These are phyloP conservation scores for Carlito syrichta DNA, from an alignment of 2,113 vertebrate species.

Conservation along the genomic window DNA sequence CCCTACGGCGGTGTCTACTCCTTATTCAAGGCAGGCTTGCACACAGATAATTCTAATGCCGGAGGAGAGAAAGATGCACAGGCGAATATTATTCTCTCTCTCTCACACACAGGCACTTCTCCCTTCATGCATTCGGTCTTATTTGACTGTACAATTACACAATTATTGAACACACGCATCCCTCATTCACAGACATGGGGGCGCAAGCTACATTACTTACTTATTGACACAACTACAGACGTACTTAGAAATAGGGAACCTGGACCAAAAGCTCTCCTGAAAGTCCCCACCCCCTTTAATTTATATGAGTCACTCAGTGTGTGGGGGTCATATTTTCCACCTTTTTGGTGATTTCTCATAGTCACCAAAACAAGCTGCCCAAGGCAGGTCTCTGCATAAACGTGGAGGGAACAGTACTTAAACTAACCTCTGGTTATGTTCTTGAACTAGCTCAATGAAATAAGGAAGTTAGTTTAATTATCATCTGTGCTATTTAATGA, in stretches of 20 bases:
- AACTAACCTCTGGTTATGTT: neutral
- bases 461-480: neutral
- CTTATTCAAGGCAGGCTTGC: neutral
- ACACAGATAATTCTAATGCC: neutral
- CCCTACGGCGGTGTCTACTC: neutral
- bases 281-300: constrained; percentile 33
- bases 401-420: neutral
- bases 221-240: neutral
- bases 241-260: constrained; percentile 31
- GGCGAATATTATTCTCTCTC: too few relatives aligned
- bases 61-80: neutral
- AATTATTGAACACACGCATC: neutral
- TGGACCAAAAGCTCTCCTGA: neutral
- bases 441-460: neutral
- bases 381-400: neutral
- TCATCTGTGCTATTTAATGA: neutral
- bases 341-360: constrained; percentile 63
- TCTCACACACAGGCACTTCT: neutral
- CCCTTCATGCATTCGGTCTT: neutral
- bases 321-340: constrained; percentile 5
- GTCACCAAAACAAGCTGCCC: constrained; percentile 36
- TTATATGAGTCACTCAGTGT: constrained; percentile 12
- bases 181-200: neutral
- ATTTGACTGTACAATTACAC: neutral
- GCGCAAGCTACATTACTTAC: neutral